Evolutionary conservation across 2,113 vertebrate species (phyloP), one percentile per base, ranked within the genome.

Genomic region (Scatophagus argus): DNA sequence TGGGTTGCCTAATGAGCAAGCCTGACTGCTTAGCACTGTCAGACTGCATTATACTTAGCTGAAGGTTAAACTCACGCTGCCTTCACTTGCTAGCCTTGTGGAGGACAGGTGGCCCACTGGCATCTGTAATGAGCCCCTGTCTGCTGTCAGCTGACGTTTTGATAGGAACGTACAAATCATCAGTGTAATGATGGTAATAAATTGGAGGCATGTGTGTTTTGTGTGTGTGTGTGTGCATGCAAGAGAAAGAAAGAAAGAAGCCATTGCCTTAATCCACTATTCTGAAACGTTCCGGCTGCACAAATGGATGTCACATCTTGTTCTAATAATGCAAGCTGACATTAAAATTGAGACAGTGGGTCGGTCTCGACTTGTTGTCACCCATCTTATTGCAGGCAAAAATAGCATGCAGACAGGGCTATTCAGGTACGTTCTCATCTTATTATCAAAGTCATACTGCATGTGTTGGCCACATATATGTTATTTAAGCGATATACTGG

Each of bases 1-100:
- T n/a, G 68, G 25, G 61, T 84, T 23, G 67, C 79, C 74, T 92
- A 93, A 93, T 90, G 89, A 92, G 85, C 59, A 27, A 55, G 75
- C 27, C 56, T 70, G 77, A 68, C 83, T 88, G 77, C 84, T 90
- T 86, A 88, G 61, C 61, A 19, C 88, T 84, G 89, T 89, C 85
- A 80, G 82, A 92, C 82, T 65, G 75, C 71, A 82, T 86, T 76
- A 87, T 9, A 49, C 78, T 86, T 84, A 63, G 79, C 84, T 82
- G 77, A 84, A 87, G 81, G 74, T 86, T 86, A 82, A 74, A 49
- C 64, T 73, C 74, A 62, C 8, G 36, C 66, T 79, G 83, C 39
- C 81, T 84, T 84, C 66, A 19, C 65, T 74, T 65, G 69, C 43
- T 70, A 54, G 59, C 61, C 52, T 47, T 31, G 61, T n/a, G 56